These are phyloP conservation scores for Cryptocephalus moraei DNA, from an alignment of 2,888 invertebrate genomes.

Conservation along the genomic window DNA sequence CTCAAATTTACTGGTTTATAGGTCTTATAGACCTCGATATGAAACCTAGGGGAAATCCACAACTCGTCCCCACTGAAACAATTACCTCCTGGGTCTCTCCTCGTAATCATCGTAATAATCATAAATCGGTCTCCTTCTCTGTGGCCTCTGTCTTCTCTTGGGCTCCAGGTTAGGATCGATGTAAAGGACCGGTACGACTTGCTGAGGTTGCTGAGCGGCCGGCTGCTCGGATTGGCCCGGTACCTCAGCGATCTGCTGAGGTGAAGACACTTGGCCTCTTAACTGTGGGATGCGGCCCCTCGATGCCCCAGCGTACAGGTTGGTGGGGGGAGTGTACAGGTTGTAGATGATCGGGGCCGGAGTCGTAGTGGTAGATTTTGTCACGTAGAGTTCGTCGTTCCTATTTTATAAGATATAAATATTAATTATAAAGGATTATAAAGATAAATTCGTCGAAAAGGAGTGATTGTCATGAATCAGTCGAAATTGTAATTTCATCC, in stretches of 20 bases:
- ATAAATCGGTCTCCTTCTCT: conserved; percentile 42
- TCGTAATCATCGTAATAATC: conserved; percentile 64
- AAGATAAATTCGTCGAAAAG: too few species aligned
- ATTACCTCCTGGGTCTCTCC: conserved; percentile 33
- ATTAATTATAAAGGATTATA: too few species aligned
- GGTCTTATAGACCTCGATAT: too few species aligned
- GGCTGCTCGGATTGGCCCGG: neutral
- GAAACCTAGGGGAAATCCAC: too few species aligned
- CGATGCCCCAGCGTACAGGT: conserved; percentile 4
- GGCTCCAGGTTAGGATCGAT: conserved; percentile 11
- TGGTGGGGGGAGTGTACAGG: conserved; percentile 25
- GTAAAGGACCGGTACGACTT: neutral
- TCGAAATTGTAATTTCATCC: too few species aligned
- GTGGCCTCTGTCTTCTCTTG: conserved; percentile 3
- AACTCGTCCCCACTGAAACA: too few species aligned
- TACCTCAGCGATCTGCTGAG: neutral
- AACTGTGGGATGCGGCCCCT: neutral
- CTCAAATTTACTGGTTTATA: too few species aligned
- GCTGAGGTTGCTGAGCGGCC: conserved; percentile 1
- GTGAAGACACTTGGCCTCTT: neutral
- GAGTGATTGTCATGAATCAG: too few species aligned
- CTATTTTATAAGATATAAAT: conserved; percentile 38
- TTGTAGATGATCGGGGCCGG: conserved; percentile 41
- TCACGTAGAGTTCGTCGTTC: conserved; percentile 79
- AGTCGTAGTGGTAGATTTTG: conserved; percentile 52